These are phyloP conservation scores for Callionymus lyra DNA, from an alignment of 2,113 vertebrate species.

Conservation along the genomic window DNA sequence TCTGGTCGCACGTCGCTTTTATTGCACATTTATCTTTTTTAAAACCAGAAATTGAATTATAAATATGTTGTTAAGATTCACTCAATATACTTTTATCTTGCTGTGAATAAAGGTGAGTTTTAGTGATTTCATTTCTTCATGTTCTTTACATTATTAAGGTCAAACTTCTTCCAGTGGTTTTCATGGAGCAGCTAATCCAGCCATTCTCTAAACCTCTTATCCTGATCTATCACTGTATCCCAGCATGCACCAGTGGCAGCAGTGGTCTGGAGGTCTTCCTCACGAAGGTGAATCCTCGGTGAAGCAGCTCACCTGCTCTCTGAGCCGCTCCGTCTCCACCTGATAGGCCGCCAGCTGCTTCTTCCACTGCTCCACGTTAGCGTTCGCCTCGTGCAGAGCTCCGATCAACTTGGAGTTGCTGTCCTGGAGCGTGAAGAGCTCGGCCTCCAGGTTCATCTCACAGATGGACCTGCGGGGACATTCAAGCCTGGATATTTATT, in stretches of 20 bases:
- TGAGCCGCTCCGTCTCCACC: conserved; percentile 79
- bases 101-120: no score
- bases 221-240: background rate
- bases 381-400: conserved; percentile 85
- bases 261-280: no score
- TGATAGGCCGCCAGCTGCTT: conserved; percentile 87
- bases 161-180: conserved; percentile 1
- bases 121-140: background rate
- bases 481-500: background rate
- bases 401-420: conserved; percentile 86
- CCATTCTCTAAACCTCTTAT: conserved; percentile 1
- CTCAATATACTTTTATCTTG: no score
- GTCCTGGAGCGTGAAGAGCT: conserved; percentile 93
- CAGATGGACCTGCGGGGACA: conserved; percentile 76
- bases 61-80: no score
- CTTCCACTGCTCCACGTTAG: conserved; percentile 91
- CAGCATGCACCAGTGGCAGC: background rate
- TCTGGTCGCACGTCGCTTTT: no score
- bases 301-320: conserved; percentile 72
- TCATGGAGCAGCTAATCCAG: conserved; percentile 8
- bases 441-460: conserved; percentile 90
- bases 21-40: no score
- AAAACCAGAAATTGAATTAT: no score
- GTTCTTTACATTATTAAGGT: background rate
- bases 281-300: no score